Evolutionary conservation across 2,113 vertebrate species (phyloP), one percentile per base, ranked within the genome.

Genomic region (Petroica traversi): DNA sequence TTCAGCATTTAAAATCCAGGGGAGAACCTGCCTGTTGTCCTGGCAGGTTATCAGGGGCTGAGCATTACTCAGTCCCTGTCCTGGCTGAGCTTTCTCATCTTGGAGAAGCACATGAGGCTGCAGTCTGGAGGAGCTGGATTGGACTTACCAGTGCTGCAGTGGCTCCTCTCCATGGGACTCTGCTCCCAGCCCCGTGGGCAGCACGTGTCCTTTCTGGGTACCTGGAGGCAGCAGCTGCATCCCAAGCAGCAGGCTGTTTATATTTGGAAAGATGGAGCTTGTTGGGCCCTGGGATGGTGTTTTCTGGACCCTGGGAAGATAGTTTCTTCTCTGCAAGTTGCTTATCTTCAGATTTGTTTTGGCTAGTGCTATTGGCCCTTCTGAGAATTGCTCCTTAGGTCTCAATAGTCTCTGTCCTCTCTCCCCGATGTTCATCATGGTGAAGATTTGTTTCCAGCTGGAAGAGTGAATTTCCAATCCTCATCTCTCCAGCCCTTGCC

Each of bases 11-110:
- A 64, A 89, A 97, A 88, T 90, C 17, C 52, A 83, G 51, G 45
- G 87, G 71, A 91, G 64, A 92, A 73, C 69, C 84, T 7, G 51
- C 63, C 59, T 92, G 52, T 78, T 95, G 76, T 75, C 69, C 83
- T 96, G 92, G 92, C 92, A 82, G 87, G 62, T 92, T 97, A 74
- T 96, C 79, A 93, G 62, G 57, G 90, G 19, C 80, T 88, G 87
- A 95, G 71, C 86, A 69, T 92, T 85, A 91, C 81, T 94, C 88
- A 78, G 73, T 81, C 75, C 82, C 85, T 4, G 12, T 80, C 78
- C 87, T 94, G 85, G 85, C 87, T 66, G 89, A 69, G 71, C 38
- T 49, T 45, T 55, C 33, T 80, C 3, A 8, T 77, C 62, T 74
- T 55, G 79, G 89, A 96, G 55, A 48, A 8, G 26, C 2, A 23